These are phyloP conservation scores for Nephila pilipes DNA, from an alignment of 1,140 invertebrate species.

Conservation along the genomic window DNA sequence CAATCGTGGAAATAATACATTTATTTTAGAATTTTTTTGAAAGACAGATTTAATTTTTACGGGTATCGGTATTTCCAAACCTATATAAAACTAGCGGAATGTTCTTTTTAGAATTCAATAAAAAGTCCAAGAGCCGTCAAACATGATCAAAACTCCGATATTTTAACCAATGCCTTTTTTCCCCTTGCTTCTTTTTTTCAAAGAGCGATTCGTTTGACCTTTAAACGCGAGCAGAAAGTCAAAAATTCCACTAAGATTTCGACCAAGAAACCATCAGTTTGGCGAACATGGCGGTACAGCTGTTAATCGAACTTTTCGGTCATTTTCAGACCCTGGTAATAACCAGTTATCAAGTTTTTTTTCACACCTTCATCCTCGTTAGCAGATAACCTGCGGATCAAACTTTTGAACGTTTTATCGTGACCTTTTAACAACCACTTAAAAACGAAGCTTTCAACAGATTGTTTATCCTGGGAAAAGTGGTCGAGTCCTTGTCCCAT, in stretches of 20 bases:
- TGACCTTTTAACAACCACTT: conserved; percentile 16
- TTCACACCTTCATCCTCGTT: conserved; percentile 50
- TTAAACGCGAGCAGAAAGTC: not conserved
- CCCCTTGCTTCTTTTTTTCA: no score
- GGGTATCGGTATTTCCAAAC: no score
- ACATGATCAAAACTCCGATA: not conserved
- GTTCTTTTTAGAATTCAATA: not conserved
- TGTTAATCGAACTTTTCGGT: conserved; percentile 14
- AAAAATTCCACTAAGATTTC: not conserved
- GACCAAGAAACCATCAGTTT: conserved; percentile 1
- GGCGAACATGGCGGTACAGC: conserved; percentile 17
- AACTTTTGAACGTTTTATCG: conserved; percentile 21
- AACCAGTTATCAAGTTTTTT: conserved; percentile 20
- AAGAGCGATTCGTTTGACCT: not conserved
- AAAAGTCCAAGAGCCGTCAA: not conserved
- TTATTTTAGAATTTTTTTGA: no score
- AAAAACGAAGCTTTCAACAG: not conserved
- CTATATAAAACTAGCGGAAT: not conserved
- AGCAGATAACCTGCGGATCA: conserved; percentile 32
- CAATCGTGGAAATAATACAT: no score
- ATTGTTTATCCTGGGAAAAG: conserved; percentile 47
- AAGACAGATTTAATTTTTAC: no score
- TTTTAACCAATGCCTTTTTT: not conserved
- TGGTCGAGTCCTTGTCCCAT: conserved; percentile 20
- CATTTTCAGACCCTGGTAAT: conserved; percentile 16